Percentiles rank a stretch among this genome's conserved stretches.
Evolutionary conservation across 2,113 vertebrate species (phyloP).

Genomic region (Cavia porcellus): DNA sequence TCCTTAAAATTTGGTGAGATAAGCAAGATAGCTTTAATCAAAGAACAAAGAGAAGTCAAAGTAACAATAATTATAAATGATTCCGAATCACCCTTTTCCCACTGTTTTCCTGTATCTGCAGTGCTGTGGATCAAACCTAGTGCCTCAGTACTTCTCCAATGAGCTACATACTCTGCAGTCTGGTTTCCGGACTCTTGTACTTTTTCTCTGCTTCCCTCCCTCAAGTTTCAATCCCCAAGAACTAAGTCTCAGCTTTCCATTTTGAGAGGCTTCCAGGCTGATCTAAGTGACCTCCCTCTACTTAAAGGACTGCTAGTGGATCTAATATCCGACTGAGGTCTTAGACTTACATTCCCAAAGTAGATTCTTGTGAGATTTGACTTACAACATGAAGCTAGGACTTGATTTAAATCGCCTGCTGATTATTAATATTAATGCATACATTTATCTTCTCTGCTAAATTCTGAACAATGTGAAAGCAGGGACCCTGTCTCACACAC

Average conservation of each 20-base stretch:
- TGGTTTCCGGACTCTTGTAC: background rate
- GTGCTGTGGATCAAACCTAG: background rate
- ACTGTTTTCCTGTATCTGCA: background rate
- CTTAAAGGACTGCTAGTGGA: background rate
- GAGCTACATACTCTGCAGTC: background rate
- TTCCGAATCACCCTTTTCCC: background rate
- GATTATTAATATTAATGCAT: background rate
- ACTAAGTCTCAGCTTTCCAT: background rate
- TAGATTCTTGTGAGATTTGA: background rate
- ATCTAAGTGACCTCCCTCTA: background rate
- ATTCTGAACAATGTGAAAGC: conserved; percentile 17
- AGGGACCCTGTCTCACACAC: background rate
- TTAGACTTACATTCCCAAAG: background rate
- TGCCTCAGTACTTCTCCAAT: background rate
- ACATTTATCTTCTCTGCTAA: background rate
- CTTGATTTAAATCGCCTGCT: conserved; percentile 5
- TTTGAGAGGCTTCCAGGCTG: background rate
- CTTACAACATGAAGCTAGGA: background rate
- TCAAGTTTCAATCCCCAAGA: background rate
- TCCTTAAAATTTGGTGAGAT: background rate
- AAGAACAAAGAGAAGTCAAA: background rate
- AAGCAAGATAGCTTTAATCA: conserved; percentile 2
- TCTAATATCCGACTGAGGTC: background rate
- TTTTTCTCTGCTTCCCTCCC: background rate
- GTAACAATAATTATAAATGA: background rate